Evolutionary conservation across 2,113 vertebrate genomes (phyloP), one percentile per base, ranked within the genome.

Genomic region (Xyliphius kryptos): DNA sequence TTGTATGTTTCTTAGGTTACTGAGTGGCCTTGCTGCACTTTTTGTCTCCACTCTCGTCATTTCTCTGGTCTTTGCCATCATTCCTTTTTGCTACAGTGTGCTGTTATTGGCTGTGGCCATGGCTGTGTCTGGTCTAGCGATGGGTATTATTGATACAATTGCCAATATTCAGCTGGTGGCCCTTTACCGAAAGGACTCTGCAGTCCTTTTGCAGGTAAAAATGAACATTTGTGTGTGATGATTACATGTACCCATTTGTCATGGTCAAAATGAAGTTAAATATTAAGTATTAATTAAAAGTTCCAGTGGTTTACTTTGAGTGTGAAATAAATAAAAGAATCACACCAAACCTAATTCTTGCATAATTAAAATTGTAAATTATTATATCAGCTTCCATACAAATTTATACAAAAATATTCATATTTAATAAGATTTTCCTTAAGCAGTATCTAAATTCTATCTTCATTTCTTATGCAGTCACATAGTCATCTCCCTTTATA

Each of bases 61-160:
- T 81, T 97, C 95, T 2, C 54, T 94, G 60, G 90, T 98, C 69
- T 97, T 98, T 37, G 89, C 89, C 68, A 88, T 97, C 82, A 94
- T 98, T 75, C 95, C 95, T 0, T 72, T 95, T 66, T 98, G 95
- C 76, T 82, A 82, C 56, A 85, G 92, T 54, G 92, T 98, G 73
- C 80, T 89, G 68, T 56, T 93, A 50, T 83, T 98, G 76, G 93
- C 91, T 10, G 74, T 89, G 7, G 91, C 92, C 69, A 93, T 98
- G 92, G 95, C 93, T 0, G 84, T 92, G 76, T 93, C 93, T 0
- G 95, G 95, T 12, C 79, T 97, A 71, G 92, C 95, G 20, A 97
- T 98, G 95, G 95, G 95, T 9, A 80, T 94, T 62, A 97, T 98
- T 2, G 95, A 97, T 83, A 97, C 94, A 7, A 94, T 97, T 19